Evolutionary conservation across 1,140 invertebrate genomes (phyloP).

Genomic region (Sesamia nonagrioides): DNA sequence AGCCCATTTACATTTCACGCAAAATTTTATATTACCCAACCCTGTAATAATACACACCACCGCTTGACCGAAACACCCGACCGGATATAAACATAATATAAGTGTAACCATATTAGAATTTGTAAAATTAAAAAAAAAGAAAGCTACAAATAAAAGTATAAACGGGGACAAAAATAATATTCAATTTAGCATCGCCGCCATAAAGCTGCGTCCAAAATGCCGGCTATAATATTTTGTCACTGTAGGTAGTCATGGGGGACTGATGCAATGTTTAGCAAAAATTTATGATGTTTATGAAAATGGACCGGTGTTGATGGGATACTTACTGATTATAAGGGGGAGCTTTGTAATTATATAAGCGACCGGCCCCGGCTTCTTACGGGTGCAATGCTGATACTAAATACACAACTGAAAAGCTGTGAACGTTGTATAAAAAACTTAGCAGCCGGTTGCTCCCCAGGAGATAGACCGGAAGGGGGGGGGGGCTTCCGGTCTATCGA

Average conservation of each 20-base stretch:
- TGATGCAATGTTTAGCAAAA: neutral
- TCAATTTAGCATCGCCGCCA: slow-evolving; percentile 8
- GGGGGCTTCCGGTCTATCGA: too few species aligned
- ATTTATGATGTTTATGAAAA: neutral
- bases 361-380: too few species aligned
- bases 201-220: neutral
- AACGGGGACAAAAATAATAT: slow-evolving; percentile 41
- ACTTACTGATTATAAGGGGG: too few species aligned
- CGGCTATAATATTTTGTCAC: neutral
- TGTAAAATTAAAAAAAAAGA: slow-evolving; percentile 13
- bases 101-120: slow-evolving; percentile 35
- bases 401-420: too few species aligned
- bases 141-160: slow-evolving; percentile 37
- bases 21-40: neutral
- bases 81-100: slow-evolving; percentile 30
- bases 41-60: neutral
- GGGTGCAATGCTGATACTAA: too few species aligned
- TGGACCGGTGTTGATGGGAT: too few species aligned
- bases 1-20: slow-evolving; percentile 1
- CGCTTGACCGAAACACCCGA: slow-evolving; percentile 13
- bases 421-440: too few species aligned
- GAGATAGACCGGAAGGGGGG: too few species aligned
- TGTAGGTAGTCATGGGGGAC: neutral
- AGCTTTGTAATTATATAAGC: too few species aligned
- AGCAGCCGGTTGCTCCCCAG: too few species aligned